These are phyloP conservation scores for Theodoxus fluviatilis DNA, from an alignment of 2,888 invertebrate genomes.

Conservation along the genomic window DNA sequence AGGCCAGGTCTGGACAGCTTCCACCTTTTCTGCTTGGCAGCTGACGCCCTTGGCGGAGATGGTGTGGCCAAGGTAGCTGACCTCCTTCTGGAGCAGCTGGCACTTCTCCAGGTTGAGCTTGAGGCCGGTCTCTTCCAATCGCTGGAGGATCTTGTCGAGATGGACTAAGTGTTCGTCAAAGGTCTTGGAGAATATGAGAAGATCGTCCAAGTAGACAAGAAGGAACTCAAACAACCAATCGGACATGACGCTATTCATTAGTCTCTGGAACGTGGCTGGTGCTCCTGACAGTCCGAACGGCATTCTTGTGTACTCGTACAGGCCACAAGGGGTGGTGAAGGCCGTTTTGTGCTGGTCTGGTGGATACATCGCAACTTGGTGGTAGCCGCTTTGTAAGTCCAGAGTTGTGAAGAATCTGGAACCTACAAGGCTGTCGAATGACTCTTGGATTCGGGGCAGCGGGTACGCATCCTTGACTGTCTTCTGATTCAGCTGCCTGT, in stretches of 20 bases:
- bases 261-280: constrained; percentile 20
- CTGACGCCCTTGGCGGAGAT: constrained; percentile 31
- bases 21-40: constrained; percentile 28
- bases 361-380: constrained; percentile 24
- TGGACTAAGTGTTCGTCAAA: constrained; percentile 27
- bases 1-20: constrained; percentile 27
- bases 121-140: constrained; percentile 28
- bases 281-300: constrained; percentile 17
- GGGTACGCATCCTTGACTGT: constrained; percentile 17
- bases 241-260: constrained; percentile 24
- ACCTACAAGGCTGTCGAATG: constrained; percentile 1
- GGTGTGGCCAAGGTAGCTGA: constrained; percentile 33
- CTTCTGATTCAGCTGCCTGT: not conserved
- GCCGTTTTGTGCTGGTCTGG: constrained; percentile 21
- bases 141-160: constrained; percentile 25
- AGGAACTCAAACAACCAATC: constrained; percentile 23
- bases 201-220: constrained; percentile 20
- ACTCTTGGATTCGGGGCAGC: not conserved
- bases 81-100: constrained; percentile 29
- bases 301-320: constrained; percentile 19
- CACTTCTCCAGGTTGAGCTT: constrained; percentile 35
- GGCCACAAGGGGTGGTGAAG: constrained; percentile 19
- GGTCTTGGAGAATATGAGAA: constrained; percentile 20
- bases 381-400: constrained; percentile 24
- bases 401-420: constrained; percentile 19